phyloP scores from a whole-genome alignment of 1,140 invertebrate genomes.

The Prorops nasuta region DNA sequence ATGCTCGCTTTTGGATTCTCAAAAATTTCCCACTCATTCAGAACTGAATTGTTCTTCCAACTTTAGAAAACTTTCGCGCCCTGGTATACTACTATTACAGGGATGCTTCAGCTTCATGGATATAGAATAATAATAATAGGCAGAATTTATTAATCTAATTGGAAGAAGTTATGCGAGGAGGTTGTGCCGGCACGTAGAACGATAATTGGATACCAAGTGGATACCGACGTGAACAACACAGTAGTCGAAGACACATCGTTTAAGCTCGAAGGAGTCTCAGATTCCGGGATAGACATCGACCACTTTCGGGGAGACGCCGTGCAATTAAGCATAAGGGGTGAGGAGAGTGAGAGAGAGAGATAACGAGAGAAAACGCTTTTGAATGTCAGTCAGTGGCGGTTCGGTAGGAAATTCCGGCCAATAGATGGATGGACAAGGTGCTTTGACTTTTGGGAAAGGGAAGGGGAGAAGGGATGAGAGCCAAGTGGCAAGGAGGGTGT shows the following conservation, averaged over 20 bases:
- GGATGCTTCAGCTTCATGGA: too few species aligned
- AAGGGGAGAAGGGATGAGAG: background rate
- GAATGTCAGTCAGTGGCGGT: conserved; percentile 1
- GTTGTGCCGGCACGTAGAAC: background rate
- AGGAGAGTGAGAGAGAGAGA: too few species aligned
- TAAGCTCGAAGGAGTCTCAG: conserved; percentile 12
- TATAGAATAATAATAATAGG: too few species aligned
- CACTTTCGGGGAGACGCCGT: conserved; percentile 4
- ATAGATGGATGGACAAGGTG: conserved; percentile 31
- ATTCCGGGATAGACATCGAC: conserved; percentile 4
- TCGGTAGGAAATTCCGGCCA: conserved; percentile 30
- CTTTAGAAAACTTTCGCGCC: too few species aligned
- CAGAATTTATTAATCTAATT: too few species aligned
- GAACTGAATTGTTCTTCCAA: too few species aligned
- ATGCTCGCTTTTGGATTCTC: too few species aligned
- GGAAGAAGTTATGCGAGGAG: too few species aligned
- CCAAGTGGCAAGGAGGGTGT: conserved; percentile 30
- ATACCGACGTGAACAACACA: background rate
- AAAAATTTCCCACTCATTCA: too few species aligned
- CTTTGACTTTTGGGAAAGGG: conserved; percentile 33
- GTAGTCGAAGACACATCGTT: background rate
- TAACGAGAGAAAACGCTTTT: conserved; percentile 5
- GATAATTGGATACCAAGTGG: background rate
- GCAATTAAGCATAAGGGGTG: conserved; percentile 18
- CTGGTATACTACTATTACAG: too few species aligned